Base-by-base conservation (phyloP, 2,113 vertebrate genomes). In the Triplophysa tibetana region DNA sequence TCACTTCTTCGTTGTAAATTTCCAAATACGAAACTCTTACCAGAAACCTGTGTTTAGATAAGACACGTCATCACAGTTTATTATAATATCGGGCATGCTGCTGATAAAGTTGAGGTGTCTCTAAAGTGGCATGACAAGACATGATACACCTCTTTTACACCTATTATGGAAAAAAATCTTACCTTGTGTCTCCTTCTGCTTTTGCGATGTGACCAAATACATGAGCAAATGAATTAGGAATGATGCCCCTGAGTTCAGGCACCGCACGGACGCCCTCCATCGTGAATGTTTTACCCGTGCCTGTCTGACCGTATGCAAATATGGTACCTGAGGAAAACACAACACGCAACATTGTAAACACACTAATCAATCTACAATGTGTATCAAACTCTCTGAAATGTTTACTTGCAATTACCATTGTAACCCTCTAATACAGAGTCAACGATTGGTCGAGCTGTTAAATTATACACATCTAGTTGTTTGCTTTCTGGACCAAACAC, bases 261-360 rank as follows among this genome's bases (percentile, higher is more conserved):
- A 99, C 96, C n/a, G 95, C 95, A 85, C 97, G 93, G 65, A 98
- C 95, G 2, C 98, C 98, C 90, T 99, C 98, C 98, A 99, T 99
- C 61, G 98, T 99, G 87, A 98, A 99, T 0, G 98, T 99, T 91
- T 99, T 99, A 56, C 98, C 98, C 73, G 98, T 99, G 85, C 98
- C 98, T 65, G 98, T 99, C 88, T 99, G 98, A n/a, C 98, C 98
- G 84, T 99, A 99, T 45, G 98, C 98, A 92, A 99, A 99, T 89
- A 99, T 98, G 70, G 98, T 99, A 60, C 98, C 98, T 99, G 83
- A 8, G 19, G 52, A 33, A 21, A 66, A 4, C 41, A 91, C 87
- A 72, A 13, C 6, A 5, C 41, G 91, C 87, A 72, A 13, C 6
- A 5, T 52, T 52, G 5, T 52, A 21, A 21, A 21, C 8, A 58